Evolutionary conservation across 2,797 vertebrate genomes (phyloP), one percentile per base, ranked within the genome.

Genomic region (Lerista edwardsae): DNA sequence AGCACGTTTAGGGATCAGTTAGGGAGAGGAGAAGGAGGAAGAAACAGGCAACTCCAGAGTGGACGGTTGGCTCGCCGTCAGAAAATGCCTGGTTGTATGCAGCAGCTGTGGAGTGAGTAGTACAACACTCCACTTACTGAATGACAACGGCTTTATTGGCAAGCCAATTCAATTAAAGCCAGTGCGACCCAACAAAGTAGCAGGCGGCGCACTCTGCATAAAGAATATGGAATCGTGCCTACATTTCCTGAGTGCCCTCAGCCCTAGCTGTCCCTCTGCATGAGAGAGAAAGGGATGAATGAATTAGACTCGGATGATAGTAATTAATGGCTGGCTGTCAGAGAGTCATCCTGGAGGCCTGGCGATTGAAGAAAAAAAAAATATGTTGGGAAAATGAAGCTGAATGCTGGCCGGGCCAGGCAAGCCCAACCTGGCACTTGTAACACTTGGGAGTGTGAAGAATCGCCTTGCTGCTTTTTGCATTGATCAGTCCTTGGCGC

Each of bases 91-190:
- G 95, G 96, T 95, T 96, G 96, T 96, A 94, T 96, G 95, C 95
- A 96, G 95, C 97, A 97, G 96, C 97, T 97, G 97, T 95, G 96
- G 95, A 91, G 94, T 75, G 93, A 96, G 95, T 96, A 96, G 94
- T 95, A 96, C 97, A 97, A 96, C 97, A 97, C 97, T 96, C 97
- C 97, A 97, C 96, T 97, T 96, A 96, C 96, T 97, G 96, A 97
- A 97, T 97, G 97, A 96, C 97, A 97, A 96, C 96, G 96, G 96
- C 97, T 97, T 97, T 97, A 97, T 97, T 97, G 97, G 97, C 97
- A 97, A 97, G 97, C 97, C 97, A 97, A 97, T 97, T 97, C 97
- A 97, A 97, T 97, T 97, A 97, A 96, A 96, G 96, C 96, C 96
- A 96, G 95, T 96, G 96, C 96, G 95, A 96, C 96, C 97, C 95